Evolutionary conservation across 2,113 vertebrate genomes (phyloP), one percentile per base, ranked within the genome.

Genomic region (Myiozetetes cayanensis): DNA sequence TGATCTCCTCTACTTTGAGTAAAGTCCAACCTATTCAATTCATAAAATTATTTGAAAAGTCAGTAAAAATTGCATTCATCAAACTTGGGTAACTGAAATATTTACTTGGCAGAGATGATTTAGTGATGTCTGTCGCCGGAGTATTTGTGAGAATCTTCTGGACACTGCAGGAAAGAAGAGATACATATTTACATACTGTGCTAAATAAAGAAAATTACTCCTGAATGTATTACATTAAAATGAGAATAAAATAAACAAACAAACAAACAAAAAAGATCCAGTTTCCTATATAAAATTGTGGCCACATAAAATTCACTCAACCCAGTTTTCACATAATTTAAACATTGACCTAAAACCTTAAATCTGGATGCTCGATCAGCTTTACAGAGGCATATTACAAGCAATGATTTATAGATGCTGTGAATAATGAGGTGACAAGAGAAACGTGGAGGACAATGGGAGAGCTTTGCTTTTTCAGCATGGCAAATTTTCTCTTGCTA

Each of bases 31-130:
- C 52, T 72, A 25, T 19, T 19, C 35, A 47, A 37, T 55, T 74
- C 43, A 86, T 47, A 59, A 71, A 67, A 93, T 66, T 49, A 30
- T 52, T 90, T 81, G 10, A n/a, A 86, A 94, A 75, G 10, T 39
- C 61, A 65, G 28, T 77, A 68, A 90, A 93, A 90, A 71, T 55
- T 10, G 8, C 47, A 89, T 81, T 87, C 24, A 68, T 28, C 33
- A 90, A 89, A 78, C 11, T 23, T n/a, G 30, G 25, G 44, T 59
- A 93, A 94, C 12, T 20, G 52, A 92, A 92, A 89, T 68, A 95
- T 74, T 87, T 98, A 99, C 99, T 98, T 99, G 99, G 96, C 99
- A 99, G 47, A 99, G 99, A 96, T 99, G 99, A 96, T 99, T 99
- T 98, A 99, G 98, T 30, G 99, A 99, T 11, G 99, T 99, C 85